Evolutionary conservation across 2,888 invertebrate species (phyloP).

Genomic region (Latrodectus elegans): DNA sequence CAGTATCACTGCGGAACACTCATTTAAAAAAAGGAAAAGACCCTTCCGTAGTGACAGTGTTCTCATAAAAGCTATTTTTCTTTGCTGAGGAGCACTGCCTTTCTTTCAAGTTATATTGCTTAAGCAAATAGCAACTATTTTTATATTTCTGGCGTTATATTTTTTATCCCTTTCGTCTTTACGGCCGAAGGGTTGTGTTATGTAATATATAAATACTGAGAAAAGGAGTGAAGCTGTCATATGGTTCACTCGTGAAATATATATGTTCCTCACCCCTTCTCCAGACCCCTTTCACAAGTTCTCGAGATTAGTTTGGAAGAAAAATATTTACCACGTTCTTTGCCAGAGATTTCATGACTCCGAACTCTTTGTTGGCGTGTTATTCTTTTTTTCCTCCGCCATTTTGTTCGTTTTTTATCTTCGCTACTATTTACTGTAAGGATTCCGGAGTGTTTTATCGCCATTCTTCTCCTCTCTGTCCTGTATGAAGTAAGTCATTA

Average conservation of each 20-base stretch:
- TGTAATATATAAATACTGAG: too few relatives aligned
- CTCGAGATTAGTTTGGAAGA: constrained; percentile 39
- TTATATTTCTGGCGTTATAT: too few relatives aligned
- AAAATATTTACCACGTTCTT: constrained; percentile 57
- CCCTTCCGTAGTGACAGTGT: too few relatives aligned
- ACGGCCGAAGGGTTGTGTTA: too few relatives aligned
- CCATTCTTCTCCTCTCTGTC: constrained; percentile 4
- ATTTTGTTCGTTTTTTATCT: constrained; percentile 20
- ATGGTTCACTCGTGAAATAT: background rate
- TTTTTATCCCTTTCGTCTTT: too few relatives aligned
- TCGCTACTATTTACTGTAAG: constrained; percentile 40
- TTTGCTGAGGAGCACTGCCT: too few relatives aligned
- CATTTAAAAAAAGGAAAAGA: too few relatives aligned
- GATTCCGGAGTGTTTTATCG: constrained; percentile 51
- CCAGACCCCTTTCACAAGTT: constrained; percentile 44
- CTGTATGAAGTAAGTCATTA: constrained; percentile 62
- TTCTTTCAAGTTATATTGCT: too few relatives aligned
- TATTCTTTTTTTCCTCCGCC: background rate
- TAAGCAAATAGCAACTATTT: too few relatives aligned
- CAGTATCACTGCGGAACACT: too few relatives aligned
- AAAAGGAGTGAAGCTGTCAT: too few relatives aligned
- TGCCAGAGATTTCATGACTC: constrained; percentile 19
- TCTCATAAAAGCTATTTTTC: too few relatives aligned
- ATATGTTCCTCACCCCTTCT: background rate
- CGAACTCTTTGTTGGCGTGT: background rate